Evolutionary conservation across 92 coral and sea anemone species (phyloP).

Genomic region (Pocillopora meandrina): DNA sequence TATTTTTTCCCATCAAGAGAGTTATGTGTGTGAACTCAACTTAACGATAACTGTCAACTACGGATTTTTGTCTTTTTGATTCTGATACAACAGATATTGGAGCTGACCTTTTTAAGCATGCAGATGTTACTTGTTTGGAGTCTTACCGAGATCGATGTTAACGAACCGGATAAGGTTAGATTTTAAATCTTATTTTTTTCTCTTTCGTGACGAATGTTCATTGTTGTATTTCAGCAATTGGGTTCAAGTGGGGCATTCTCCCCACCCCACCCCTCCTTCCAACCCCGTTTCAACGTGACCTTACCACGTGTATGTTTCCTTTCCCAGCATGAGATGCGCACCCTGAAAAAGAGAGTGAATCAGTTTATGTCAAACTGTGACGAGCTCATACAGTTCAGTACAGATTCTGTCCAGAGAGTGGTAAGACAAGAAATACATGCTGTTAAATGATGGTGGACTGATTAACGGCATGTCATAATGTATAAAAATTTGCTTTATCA

Average conservation of each 20-base stretch:
- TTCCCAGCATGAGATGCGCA: constrained; percentile 25
- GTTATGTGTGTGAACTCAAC: too few relatives aligned
- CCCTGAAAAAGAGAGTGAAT: constrained; percentile 57
- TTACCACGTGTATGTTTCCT: too few relatives aligned
- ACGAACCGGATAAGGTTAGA: constrained; percentile 79
- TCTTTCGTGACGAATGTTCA: background rate
- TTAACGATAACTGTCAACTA: too few relatives aligned
- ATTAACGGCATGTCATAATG: too few relatives aligned
- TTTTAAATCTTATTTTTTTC: too few relatives aligned
- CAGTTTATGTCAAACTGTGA: constrained; percentile 72
- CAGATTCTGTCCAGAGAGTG: constrained; percentile 73
- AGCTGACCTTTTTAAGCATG: constrained; percentile 67
- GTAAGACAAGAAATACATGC: constrained; percentile 23
- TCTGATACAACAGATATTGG: constrained; percentile 57
- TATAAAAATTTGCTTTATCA: too few relatives aligned
- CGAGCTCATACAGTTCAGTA: constrained; percentile 67
- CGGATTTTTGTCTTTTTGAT: too few relatives aligned
- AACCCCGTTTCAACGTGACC: too few relatives aligned
- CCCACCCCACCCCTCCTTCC: too few relatives aligned
- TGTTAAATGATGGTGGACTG: background rate
- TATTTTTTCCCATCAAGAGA: too few relatives aligned
- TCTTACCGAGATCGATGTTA: constrained; percentile 61
- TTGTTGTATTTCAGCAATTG: background rate
- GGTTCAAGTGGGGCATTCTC: background rate
- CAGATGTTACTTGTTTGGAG: constrained; percentile 81